Evolutionary conservation across 1,140 invertebrate species (phyloP).

Genomic region (Thaumatotibia leucotreta): DNA sequence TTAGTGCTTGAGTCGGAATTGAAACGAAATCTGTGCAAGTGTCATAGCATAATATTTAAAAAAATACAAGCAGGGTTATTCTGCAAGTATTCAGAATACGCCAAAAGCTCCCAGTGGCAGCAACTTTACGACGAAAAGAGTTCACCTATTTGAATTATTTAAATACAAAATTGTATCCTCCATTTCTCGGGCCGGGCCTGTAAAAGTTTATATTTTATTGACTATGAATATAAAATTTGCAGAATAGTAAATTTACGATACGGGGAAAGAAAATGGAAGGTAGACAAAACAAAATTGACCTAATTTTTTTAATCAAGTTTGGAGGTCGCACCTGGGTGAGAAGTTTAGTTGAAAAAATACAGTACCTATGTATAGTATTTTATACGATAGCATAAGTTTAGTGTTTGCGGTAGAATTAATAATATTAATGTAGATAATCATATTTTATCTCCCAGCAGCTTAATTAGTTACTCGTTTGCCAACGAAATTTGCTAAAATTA

Average conservation of each 20-base stretch:
- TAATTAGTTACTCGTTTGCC: not conserved
- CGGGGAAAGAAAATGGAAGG: not conserved
- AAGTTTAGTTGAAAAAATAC: too few species aligned
- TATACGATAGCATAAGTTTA: too few species aligned
- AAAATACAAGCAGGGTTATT: too few species aligned
- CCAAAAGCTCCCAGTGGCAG: not conserved
- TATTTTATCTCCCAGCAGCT: not conserved
- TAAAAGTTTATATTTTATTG: not conserved
- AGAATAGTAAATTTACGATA: not conserved
- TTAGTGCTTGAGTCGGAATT: too few species aligned
- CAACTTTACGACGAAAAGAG: not conserved
- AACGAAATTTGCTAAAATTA: not conserved
- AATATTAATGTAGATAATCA: not conserved
- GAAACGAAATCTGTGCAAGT: too few species aligned
- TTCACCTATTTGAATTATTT: not conserved
- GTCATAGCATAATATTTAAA: too few species aligned
- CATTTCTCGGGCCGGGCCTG: not conserved
- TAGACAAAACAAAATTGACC: not conserved
- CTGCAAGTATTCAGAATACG: not conserved
- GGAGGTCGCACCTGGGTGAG: too few species aligned
- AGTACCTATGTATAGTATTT: not conserved
- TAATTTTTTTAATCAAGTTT: too few species aligned
- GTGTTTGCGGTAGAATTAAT: too few species aligned
- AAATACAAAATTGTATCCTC: not conserved
- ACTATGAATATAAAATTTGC: not conserved